phyloP scores from a whole-genome alignment of 2,888 invertebrate species.

The Stenodema calcarata region DNA sequence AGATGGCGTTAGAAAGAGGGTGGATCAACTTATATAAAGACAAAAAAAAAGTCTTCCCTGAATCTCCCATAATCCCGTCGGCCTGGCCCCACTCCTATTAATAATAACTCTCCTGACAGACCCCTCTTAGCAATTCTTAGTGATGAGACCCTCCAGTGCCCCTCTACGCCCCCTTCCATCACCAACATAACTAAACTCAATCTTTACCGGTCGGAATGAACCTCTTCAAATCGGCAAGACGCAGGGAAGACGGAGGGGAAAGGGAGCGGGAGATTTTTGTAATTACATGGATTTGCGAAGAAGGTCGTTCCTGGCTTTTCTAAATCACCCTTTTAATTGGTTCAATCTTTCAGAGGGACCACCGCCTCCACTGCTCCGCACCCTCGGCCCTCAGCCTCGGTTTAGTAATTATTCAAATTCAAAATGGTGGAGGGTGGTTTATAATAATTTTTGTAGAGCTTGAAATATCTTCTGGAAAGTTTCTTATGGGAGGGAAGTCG shows the following conservation, averaged over 20 bases:
- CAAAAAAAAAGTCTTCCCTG: not conserved
- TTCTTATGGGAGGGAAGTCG: not conserved
- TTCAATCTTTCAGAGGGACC: constrained; percentile 41
- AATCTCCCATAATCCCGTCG: constrained; percentile 27
- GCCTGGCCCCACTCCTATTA: constrained; percentile 34
- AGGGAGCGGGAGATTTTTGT: constrained; percentile 30
- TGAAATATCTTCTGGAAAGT: not conserved
- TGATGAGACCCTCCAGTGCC: constrained; percentile 27
- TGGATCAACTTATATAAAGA: not conserved
- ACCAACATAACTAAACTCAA: constrained; percentile 27
- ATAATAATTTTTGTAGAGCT: not conserved
- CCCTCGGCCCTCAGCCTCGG: not conserved
- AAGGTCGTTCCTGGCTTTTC: constrained; percentile 44
- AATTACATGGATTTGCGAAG: constrained; percentile 47
- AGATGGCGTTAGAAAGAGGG: too few species aligned
- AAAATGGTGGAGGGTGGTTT: not conserved
- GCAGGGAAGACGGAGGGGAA: not conserved
- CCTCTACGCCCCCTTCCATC: not conserved
- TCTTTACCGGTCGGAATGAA: constrained; percentile 42
- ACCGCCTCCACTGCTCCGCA: not conserved
- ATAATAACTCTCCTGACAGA: constrained; percentile 39
- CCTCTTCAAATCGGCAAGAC: constrained; percentile 20
- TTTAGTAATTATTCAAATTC: constrained; percentile 26
- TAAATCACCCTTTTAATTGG: constrained; percentile 47
- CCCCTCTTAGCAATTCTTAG: constrained; percentile 44